Evolutionary conservation across 2,888 invertebrate genomes (phyloP).

Genomic region (Lampropteryx suffumata): DNA sequence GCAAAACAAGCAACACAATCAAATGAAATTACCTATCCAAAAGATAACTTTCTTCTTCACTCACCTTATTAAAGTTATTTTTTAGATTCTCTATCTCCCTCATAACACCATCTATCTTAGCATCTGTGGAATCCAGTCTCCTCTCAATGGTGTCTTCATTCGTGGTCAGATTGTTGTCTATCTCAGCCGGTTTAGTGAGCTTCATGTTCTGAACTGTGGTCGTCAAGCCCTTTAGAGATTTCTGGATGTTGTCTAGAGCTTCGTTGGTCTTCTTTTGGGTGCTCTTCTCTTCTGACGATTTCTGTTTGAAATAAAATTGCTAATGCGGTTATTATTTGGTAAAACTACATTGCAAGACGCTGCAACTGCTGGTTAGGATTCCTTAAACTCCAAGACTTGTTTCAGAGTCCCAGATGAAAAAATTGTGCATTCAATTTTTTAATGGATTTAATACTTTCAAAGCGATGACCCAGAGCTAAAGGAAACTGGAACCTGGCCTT

Average conservation of each 20-base stretch:
- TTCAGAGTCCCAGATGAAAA: too few species aligned
- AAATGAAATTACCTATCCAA: too few species aligned
- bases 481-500: too few species aligned
- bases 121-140: conserved; percentile 63
- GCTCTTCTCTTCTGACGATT: conserved; percentile 85
- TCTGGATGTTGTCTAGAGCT: conserved; percentile 72
- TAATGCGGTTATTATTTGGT: conserved; percentile 26
- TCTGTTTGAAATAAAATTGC: conserved; percentile 59
- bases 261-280: conserved; percentile 85
- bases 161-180: conserved; percentile 58
- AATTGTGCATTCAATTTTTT: too few species aligned
- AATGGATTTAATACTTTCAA: too few species aligned
- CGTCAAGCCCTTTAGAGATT: conserved; percentile 56
- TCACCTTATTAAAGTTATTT: conserved; percentile 60
- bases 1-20: too few species aligned
- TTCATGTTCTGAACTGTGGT: conserved; percentile 45
- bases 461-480: too few species aligned
- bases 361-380: not conserved
- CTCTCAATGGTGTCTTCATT: conserved; percentile 51
- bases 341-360: conserved; percentile 9
- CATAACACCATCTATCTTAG: conserved; percentile 66
- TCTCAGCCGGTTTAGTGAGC: conserved; percentile 35
- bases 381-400: too few species aligned
- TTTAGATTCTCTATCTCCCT: conserved; percentile 61
- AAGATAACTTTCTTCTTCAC: conserved; percentile 1